Base-by-base conservation (phyloP, 2,888 invertebrate species). In the Drosophila differens region DNA sequence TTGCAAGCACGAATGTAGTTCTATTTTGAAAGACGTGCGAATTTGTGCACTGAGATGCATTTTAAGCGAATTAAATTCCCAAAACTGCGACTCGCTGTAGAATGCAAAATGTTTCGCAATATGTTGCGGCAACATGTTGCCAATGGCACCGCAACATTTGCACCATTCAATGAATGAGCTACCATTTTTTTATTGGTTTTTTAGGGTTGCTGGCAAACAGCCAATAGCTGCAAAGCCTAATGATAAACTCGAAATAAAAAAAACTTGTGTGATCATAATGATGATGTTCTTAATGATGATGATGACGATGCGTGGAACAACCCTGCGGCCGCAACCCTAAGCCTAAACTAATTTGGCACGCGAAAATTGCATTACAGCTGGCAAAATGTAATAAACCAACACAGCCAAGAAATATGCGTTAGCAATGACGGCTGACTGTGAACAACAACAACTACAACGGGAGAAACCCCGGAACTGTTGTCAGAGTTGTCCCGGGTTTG, bases 281-380 rank as follows among this genome's bases (percentile, higher is more conserved):
- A 55, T 60, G 73, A 66, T 63, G 71, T 25, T 55, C 60, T n/a
- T 65, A 58, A 52, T 65, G 60, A 53, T 74, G 66, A 35, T 51
- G 75, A 44, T 67, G 53, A 44, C 69, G 70, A 71, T 70, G 73
- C 70, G 71, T 79, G 71, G 44, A 81, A 60, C 80, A 77, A 75
- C 86, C 88, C 88, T 74, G 83, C 59, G 83, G 82, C 77, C 88
- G 70, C 85, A 84, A 73, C 74, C 79, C 81, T 80, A 65, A 55
- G 73, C 64, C 80, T 80, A 86, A 85, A 82, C 79, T 89, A 89
- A 87, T 87, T 87, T 88, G 75, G 89, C 79, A 82, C 69, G 85
- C 86, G 86, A 84, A 87, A 88, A 90, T 88, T 88, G 74, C 84
- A 88, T 88, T 88, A 86, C 81, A 85, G 84, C 64, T 61, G 73